Percentiles rank a stretch among this genome's conserved stretches.
These are phyloP conservation scores for Volucella inanis DNA, from an alignment of 2,888 invertebrate species.

Conservation along the genomic window DNA sequence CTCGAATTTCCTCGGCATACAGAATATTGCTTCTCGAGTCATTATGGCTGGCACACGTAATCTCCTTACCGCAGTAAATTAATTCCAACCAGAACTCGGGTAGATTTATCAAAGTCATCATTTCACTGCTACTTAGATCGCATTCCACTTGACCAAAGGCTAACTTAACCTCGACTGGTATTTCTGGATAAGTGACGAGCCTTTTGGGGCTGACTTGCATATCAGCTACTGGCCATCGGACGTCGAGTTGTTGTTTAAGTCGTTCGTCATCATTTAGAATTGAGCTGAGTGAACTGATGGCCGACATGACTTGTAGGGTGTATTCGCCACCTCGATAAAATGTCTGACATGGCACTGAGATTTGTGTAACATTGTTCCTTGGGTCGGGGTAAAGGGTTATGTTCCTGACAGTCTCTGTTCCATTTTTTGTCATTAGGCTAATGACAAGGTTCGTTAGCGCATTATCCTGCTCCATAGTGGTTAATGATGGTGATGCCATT, in stretches of 20 bases:
- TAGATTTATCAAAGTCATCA: slow-evolving; percentile 82
- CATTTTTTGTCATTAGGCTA: slow-evolving; percentile 74
- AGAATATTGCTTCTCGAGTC: slow-evolving; percentile 86
- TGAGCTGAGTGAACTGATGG: slow-evolving; percentile 60
- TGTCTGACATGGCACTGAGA: slow-evolving; percentile 81
- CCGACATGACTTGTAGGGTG: slow-evolving; percentile 81
- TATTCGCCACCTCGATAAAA: slow-evolving; percentile 80
- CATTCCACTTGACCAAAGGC: slow-evolving; percentile 90
- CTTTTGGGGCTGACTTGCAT: slow-evolving; percentile 89
- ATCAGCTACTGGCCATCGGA: slow-evolving; percentile 91
- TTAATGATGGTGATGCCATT: slow-evolving; percentile 31
- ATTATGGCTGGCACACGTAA: slow-evolving; percentile 87
- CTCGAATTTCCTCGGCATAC: slow-evolving; percentile 90
- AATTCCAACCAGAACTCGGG: slow-evolving; percentile 91
- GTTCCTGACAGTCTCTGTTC: slow-evolving; percentile 80
- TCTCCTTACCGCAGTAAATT: slow-evolving; percentile 90
- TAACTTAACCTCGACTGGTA: slow-evolving; percentile 88
- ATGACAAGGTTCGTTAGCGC: slow-evolving; percentile 74
- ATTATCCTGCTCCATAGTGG: slow-evolving; percentile 63
- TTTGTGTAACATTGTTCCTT: slow-evolving; percentile 80
- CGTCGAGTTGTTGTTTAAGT: slow-evolving; percentile 86
- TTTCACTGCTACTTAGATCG: slow-evolving; percentile 79
- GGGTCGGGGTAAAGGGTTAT: slow-evolving; percentile 81
- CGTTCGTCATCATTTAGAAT: slow-evolving; percentile 78
- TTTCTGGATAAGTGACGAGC: slow-evolving; percentile 91